Conservation (phyloP, 2,888 invertebrate genomes). For the Xylota segnis region DNA sequence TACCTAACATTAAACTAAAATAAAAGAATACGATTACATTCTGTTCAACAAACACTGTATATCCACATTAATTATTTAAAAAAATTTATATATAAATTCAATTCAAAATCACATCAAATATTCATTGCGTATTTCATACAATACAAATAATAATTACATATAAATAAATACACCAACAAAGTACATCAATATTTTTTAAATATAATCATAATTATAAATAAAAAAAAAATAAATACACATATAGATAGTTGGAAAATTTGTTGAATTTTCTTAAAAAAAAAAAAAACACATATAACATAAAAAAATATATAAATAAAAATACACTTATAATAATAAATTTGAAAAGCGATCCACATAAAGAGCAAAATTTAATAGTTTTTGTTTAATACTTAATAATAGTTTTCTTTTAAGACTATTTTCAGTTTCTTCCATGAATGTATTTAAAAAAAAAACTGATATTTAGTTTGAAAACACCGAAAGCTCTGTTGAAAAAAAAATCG, state of each 20-base stretch:
- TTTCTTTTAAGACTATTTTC: constrained; percentile 10
- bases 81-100: constrained; percentile 27
- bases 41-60: constrained; percentile 69
- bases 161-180: constrained; percentile 70
- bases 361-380: constrained; percentile 57
- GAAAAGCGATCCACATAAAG: constrained; percentile 75
- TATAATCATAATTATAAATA: constrained; percentile 41
- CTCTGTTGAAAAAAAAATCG: constrained; percentile 63
- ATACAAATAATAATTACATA: constrained; percentile 56
- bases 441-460: constrained; percentile 54
- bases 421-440: constrained; percentile 51
- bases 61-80: constrained; percentile 58
- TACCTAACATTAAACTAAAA: not conserved
- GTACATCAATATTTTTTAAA: constrained; percentile 64
- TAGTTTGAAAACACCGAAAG: constrained; percentile 71
- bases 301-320: constrained; percentile 67
- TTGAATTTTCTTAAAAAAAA: constrained; percentile 48
- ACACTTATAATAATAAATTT: constrained; percentile 70
- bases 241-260: constrained; percentile 68
- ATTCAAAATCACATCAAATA: constrained; percentile 70
- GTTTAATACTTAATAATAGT: constrained; percentile 3
- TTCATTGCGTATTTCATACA: constrained; percentile 59
- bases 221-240: constrained; percentile 67
- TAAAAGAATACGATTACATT: not conserved
- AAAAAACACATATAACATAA: constrained; percentile 59